Percentiles rank a stretch among this genome's conserved stretches.
phyloP scores from a whole-genome alignment of 2,113 vertebrate genomes.

The Progne subis region DNA sequence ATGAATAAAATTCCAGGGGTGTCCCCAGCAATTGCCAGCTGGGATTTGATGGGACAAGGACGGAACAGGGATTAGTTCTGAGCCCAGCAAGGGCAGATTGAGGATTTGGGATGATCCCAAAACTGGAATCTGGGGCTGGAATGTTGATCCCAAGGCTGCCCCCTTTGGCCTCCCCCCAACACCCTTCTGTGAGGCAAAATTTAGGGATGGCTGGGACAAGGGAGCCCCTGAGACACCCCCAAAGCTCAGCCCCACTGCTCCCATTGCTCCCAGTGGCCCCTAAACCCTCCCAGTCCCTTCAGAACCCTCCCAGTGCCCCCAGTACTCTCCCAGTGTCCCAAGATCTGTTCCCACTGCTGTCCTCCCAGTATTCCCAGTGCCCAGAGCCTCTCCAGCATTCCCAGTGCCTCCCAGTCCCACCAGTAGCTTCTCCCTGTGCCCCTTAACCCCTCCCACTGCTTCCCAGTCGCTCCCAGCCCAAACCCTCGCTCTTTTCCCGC shows the following conservation, averaged over 20 bases:
- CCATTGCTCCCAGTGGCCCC: not conserved
- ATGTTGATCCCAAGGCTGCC: accelerated
- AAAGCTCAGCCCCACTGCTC: not conserved
- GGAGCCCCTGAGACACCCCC: too few species aligned
- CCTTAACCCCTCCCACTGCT: not conserved
- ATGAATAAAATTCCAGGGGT: accelerated
- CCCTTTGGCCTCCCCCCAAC: not conserved
- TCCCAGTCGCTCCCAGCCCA: not conserved
- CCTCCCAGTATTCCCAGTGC: not conserved
- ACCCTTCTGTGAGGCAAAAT: not conserved
- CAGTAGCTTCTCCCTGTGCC: not conserved
- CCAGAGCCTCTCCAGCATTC: too few species aligned
- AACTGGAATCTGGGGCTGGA: accelerated
- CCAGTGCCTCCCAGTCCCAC: not conserved
- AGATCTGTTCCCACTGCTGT: not conserved
- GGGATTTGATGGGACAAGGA: not conserved
- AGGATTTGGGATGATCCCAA: not conserved
- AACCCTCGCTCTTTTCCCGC: not conserved
- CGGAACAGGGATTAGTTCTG: accelerated
- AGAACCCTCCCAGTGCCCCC: too few species aligned
- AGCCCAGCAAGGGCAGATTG: accelerated
- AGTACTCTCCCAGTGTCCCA: not conserved
- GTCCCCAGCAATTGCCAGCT: not conserved
- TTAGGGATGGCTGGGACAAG: accelerated
- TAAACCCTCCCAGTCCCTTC: not conserved